These are phyloP conservation scores for Sogatella furcifera DNA, from an alignment of 1,140 invertebrate species.

Conservation along the genomic window DNA sequence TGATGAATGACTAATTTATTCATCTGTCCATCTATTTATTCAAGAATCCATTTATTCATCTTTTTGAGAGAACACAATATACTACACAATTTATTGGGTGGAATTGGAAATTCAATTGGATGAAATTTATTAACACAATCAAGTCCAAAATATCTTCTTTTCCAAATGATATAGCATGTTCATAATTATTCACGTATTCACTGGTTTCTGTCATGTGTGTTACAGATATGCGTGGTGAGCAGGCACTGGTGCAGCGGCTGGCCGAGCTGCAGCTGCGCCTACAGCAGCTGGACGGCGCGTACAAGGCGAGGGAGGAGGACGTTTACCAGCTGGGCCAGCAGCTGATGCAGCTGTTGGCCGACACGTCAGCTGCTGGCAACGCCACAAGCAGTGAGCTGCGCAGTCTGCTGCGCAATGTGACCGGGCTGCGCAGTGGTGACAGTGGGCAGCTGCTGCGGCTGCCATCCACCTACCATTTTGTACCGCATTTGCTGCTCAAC, in stretches of 20 bases:
- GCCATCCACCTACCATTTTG: constrained; percentile 73
- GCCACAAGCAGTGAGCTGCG: constrained; percentile 16
- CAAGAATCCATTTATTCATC: too few relatives aligned
- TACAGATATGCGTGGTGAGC: constrained; percentile 46
- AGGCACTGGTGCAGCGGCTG: constrained; percentile 51
- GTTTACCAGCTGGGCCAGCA: constrained; percentile 50
- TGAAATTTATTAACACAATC: too few relatives aligned
- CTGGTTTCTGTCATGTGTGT: constrained; percentile 11
- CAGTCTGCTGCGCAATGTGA: constrained; percentile 25
- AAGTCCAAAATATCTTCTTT: too few relatives aligned
- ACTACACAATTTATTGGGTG: too few relatives aligned
- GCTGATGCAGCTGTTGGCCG: constrained; percentile 34
- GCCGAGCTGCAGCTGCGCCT: constrained; percentile 58
- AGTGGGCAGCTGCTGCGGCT: constrained; percentile 38
- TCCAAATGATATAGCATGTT: too few relatives aligned
- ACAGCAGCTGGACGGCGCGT: constrained; percentile 59
- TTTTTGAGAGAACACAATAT: too few relatives aligned
- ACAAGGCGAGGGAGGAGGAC: constrained; percentile 56
- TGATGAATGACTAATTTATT: too few relatives aligned
- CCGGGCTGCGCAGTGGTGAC: constrained; percentile 29
- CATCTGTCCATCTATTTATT: too few relatives aligned
- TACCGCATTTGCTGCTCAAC: constrained; percentile 76
- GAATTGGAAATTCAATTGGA: too few relatives aligned
- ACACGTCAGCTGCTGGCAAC: background rate
- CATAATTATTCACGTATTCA: too few relatives aligned